A percentile compares a stretch with the other conserved stretches of the same genome.
phyloP scores from a whole-genome alignment of 2,797 vertebrate species.

The Mus caroli region DNA sequence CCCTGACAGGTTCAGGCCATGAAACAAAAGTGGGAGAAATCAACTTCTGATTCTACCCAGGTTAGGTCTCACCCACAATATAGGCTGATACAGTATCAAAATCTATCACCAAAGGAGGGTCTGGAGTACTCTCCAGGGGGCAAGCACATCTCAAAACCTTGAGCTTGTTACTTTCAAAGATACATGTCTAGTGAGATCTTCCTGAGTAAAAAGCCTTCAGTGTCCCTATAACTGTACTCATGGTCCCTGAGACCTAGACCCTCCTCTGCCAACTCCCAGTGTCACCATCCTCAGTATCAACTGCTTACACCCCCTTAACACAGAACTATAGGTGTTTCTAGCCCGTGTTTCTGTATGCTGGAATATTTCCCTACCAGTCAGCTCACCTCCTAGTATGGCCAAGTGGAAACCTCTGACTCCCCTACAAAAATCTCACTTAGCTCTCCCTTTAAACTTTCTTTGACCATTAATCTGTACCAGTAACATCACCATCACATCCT shows the following conservation, averaged over 20 bases:
- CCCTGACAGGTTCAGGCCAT: neutral
- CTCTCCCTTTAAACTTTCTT: neutral
- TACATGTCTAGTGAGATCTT: neutral
- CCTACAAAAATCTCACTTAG: slow-evolving; percentile 41
- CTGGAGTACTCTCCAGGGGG: neutral
- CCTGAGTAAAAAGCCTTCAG: neutral
- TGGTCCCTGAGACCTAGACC: neutral
- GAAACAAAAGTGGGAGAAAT: neutral
- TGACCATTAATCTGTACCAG: neutral
- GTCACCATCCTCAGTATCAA: neutral
- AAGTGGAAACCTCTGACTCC: slow-evolving; percentile 11
- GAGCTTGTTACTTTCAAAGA: neutral
- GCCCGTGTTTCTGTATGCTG: neutral
- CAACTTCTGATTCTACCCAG: neutral
- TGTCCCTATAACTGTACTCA: neutral
- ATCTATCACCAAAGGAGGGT: neutral
- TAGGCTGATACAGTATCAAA: neutral
- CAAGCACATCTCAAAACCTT: neutral
- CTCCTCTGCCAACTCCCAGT: neutral
- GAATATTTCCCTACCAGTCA: neutral
- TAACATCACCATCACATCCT: neutral
- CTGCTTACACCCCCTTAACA: neutral
- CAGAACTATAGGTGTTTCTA: neutral
- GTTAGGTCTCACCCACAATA: neutral
- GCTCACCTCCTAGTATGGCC: neutral